Conservation (phyloP, 2,113 vertebrate species). For the Ceyx melanurus region DNA sequence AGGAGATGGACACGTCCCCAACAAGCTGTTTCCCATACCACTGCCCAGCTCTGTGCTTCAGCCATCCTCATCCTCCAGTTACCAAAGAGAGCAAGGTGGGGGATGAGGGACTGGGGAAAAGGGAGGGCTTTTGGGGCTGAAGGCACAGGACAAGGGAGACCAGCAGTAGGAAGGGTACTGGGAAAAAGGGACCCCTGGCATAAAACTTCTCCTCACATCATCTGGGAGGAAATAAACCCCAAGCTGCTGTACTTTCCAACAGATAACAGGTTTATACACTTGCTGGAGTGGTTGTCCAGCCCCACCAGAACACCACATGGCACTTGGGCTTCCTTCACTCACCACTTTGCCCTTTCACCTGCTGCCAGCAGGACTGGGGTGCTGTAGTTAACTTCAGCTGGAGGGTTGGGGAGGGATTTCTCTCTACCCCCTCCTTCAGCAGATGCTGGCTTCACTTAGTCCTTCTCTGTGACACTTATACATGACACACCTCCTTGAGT, state of each 20-base stretch:
- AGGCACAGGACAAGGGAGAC: background rate
- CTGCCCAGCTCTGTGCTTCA: background rate
- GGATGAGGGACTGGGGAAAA: background rate
- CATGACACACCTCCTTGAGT: slow-evolving; percentile 48
- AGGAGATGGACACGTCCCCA: background rate
- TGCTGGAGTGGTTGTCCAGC: background rate
- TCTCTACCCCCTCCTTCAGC: background rate
- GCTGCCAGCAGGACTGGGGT: background rate
- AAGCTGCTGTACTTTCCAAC: background rate
- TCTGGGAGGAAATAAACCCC: background rate
- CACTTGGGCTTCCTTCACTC: background rate
- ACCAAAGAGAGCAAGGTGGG: background rate
- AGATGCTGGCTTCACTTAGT: background rate
- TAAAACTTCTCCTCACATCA: background rate
- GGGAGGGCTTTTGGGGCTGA: background rate
- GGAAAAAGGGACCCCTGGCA: background rate
- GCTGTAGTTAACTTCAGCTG: background rate
- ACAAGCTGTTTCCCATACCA: background rate
- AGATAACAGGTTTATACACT: background rate
- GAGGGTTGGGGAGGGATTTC: background rate
- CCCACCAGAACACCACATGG: background rate
- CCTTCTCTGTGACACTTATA: background rate
- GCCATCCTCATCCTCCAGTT: background rate
- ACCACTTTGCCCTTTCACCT: background rate
- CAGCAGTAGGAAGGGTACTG: background rate